Evolutionary conservation across 2,797 vertebrate genomes (phyloP).

Genomic region (Lacerta viridis): DNA sequence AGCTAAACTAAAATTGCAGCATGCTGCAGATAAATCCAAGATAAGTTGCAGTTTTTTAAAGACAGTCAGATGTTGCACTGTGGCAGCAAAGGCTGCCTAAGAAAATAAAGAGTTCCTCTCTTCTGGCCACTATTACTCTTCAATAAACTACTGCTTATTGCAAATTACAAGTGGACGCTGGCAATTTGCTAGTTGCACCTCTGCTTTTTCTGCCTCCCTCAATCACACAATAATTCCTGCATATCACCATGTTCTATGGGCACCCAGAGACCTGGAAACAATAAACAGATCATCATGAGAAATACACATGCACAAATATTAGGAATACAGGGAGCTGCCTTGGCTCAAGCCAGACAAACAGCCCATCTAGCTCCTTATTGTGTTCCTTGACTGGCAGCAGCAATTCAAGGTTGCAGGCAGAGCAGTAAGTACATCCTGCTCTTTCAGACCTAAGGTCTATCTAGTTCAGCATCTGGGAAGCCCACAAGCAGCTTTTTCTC

Average conservation of each 20-base stretch:
- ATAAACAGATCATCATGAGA: not conserved
- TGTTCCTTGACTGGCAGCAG: too few relatives aligned
- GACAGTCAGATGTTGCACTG: slow-evolving; percentile 35
- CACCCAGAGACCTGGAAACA: not conserved
- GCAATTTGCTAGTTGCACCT: not conserved
- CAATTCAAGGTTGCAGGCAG: too few relatives aligned
- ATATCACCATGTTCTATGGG: too few relatives aligned
- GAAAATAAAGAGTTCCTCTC: slow-evolving; percentile 53
- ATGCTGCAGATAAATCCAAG: slow-evolving; percentile 62
- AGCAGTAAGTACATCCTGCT: too few relatives aligned
- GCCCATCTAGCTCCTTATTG: not conserved
- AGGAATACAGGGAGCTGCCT: not conserved
- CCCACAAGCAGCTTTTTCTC: too few relatives aligned
- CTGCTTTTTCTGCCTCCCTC: not conserved
- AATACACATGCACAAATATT: too few relatives aligned
- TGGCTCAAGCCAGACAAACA: too few relatives aligned
- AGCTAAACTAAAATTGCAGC: slow-evolving; percentile 43
- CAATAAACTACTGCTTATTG: not conserved
- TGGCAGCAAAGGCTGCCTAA: slow-evolving; percentile 59
- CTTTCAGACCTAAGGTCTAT: too few relatives aligned
- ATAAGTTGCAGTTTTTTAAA: slow-evolving; percentile 72
- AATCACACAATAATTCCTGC: not conserved
- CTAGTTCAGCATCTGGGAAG: too few relatives aligned
- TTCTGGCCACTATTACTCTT: slow-evolving; percentile 39
- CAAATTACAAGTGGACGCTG: not conserved